These are phyloP conservation scores for Pristionchus maxplancki DNA, from an alignment of 2,888 invertebrate genomes.

Conservation along the genomic window DNA sequence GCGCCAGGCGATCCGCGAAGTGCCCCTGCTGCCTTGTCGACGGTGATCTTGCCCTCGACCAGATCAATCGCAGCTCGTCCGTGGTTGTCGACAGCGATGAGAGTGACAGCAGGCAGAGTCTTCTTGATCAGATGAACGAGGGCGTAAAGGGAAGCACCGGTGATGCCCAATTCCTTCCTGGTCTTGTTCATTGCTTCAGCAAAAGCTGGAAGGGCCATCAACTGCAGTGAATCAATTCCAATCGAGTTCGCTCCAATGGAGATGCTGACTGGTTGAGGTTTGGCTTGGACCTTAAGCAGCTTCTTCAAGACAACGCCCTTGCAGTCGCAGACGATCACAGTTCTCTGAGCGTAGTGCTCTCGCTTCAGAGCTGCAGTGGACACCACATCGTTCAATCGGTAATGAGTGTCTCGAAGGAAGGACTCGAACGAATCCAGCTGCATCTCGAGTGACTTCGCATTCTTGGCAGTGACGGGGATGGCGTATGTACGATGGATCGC, in stretches of 20 bases:
- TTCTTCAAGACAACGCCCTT: neutral
- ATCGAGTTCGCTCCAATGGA: neutral
- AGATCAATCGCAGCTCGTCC: neutral
- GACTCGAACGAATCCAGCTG: slow-evolving; percentile 25
- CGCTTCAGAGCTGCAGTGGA: slow-evolving; percentile 41
- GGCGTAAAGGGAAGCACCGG: neutral
- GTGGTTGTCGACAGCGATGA: neutral
- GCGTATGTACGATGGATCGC: slow-evolving; percentile 48
- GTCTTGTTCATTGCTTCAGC: neutral
- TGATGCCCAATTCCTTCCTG: neutral
- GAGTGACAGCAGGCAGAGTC: neutral
- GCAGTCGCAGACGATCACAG: neutral
- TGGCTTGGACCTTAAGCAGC: neutral
- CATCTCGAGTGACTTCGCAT: slow-evolving; percentile 60
- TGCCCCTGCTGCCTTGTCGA: neutral
- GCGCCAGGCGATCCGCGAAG: slow-evolving; percentile 53
- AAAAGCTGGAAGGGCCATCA: neutral
- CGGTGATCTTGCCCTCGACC: neutral
- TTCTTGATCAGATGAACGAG: neutral
- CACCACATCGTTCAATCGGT: slow-evolving; percentile 25
- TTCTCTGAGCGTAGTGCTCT: slow-evolving; percentile 32
- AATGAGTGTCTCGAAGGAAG: neutral
- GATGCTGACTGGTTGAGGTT: neutral
- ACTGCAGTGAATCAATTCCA: neutral
- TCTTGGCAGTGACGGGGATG: slow-evolving; percentile 70